Base-by-base conservation (phyloP, 2,797 vertebrate species). In the Gallinago nigripennis region DNA sequence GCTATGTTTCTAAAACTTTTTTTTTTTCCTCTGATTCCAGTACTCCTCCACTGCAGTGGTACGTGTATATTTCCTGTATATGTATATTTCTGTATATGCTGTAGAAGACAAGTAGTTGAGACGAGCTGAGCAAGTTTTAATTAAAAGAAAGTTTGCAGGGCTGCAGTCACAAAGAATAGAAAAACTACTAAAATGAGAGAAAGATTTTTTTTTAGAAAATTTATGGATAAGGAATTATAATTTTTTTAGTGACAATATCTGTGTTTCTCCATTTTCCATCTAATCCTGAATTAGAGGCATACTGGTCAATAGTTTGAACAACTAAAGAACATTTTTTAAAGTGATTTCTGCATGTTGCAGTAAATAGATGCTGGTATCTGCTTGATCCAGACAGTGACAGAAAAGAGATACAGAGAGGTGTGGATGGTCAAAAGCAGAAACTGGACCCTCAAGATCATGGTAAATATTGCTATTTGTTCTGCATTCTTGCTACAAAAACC, bases 191-290 rank as follows among this genome's bases (percentile, higher is more conserved):
- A 48, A 2, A 70, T 14, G 11, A 75, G 11, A 64, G 18, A 72
- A 76, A 73, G 24, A 6, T 18, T 27, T 0, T 25, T 70, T 50
- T 50, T 73, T 39, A 9, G 3, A 27, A 16, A 76, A 18, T 7
- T 75, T 64, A 6, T 41, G 11, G 21, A 24, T 37, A 66, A 39
- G 1, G 1, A 1, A 37, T 60, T 56, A 45, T 18, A 0, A 16
- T 33, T 80, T 82, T 80, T n/a, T 73, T 60, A 17, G 6, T 54
- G 14, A 16, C 8, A 70, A 19, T 35, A 1, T 30, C 37, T 48
- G 3, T 53, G 6, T 71, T 79, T 91, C 37, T 39, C 17, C 3
- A 0, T 37, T 92, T 88, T 78, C 19, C 17, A 28, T n/a, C 20
- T 54, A 27, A 60, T 56, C 12, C 33, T 41, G 15, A 2, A 61